Evolutionary conservation across 2,113 vertebrate species (phyloP), one percentile per base, ranked within the genome.

Genomic region (Notiomystis cincta): DNA sequence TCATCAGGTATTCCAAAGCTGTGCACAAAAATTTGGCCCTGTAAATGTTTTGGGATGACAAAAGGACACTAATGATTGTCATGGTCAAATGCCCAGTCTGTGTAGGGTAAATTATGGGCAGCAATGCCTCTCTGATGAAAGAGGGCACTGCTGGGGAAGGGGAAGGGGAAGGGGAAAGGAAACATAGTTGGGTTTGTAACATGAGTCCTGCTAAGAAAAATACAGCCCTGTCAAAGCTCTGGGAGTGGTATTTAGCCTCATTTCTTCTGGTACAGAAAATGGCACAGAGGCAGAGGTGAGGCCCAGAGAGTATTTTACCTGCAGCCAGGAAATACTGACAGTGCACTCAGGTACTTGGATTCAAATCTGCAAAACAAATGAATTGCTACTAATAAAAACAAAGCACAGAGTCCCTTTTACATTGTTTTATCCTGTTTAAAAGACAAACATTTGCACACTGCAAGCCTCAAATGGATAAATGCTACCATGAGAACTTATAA

Each of bases 401-500:
- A 96, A 94, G 94, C 57, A 71, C 73, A 90, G 94, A 96, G 90
- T 72, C 96, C 92, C 94, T 94, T 97, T 97, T 97, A 97, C 97
- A 97, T 96, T 97, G 94, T 95, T 97, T 96, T 90, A 94, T 85
- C 67, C 95, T 96, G 89, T 94, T 96, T 96, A 98, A 97, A 98
- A 98, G 97, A 91, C 93, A 98, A 98, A 98, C 96, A 97, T 97
- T 98, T 98, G 97, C 87, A 95, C 27, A 38, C 94, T 89, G 96
- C 95, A 96, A 97, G 97, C 97, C 95, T 85, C 98, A 96, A 96
- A 97, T 97, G 97, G 95, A 96, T 98, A 97, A 97, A 96, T 97
- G 96, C 97, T 96, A 98, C 98, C 97, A 82, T 64, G 96, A 98
- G 98, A 97, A 98, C 98, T 98, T 94, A 96, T 96, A 96, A 97